phyloP scores from a whole-genome alignment of 2,113 vertebrate species.

The Argyrosomus japonicus region DNA sequence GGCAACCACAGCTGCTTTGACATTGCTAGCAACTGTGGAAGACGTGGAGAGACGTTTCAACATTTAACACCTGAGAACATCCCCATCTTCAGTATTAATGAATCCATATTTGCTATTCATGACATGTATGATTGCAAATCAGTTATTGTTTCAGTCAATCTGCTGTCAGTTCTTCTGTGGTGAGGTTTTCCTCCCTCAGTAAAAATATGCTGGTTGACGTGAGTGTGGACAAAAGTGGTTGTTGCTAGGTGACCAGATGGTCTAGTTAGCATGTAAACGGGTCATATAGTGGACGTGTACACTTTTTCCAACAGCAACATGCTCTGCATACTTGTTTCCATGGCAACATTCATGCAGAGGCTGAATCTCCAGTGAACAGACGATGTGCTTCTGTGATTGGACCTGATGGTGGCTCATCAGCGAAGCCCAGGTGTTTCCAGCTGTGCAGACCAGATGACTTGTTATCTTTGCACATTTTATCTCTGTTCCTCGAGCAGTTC shows the following conservation, averaged over 20 bases:
- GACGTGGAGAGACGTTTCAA: no score
- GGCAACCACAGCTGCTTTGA: no score
- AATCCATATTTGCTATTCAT: no score
- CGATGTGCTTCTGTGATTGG: not conserved
- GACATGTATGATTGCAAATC: no score
- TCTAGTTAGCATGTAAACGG: slow-evolving; percentile 8
- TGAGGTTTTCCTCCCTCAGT: no score
- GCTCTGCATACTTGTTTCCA: slow-evolving; percentile 32
- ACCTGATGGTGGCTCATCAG: not conserved
- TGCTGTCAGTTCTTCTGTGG: not conserved
- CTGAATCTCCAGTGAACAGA: not conserved
- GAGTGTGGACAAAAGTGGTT: not conserved
- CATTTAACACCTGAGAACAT: no score
- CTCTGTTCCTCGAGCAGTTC: not conserved
- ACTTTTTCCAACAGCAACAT: not conserved
- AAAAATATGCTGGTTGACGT: not conserved
- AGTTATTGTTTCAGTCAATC: no score
- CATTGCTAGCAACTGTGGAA: no score
- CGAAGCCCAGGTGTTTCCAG: no score
- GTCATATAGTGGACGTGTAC: not conserved
- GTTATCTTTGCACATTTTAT: not conserved
- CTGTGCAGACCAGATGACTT: not conserved
- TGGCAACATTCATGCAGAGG: slow-evolving; percentile 26
- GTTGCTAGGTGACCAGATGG: slow-evolving; percentile 54
- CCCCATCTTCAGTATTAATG: no score